phyloP scores from a whole-genome alignment of 2,113 vertebrate genomes.

The Larimichthys crocea region DNA sequence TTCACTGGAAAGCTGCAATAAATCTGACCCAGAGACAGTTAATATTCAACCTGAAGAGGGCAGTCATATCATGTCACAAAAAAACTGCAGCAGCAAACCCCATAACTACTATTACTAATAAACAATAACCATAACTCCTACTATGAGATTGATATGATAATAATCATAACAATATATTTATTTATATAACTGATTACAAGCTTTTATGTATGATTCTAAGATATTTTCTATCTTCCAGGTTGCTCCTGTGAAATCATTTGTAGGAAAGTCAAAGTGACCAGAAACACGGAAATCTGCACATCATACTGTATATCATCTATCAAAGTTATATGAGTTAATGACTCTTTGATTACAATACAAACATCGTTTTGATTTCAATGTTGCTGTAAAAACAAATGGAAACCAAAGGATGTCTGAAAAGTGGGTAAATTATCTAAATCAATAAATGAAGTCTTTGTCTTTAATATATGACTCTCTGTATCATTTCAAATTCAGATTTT shows the following conservation, averaged over 20 bases:
- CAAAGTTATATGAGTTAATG: neutral
- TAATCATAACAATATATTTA: neutral
- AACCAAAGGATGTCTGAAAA: neutral
- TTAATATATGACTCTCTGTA: too few species aligned
- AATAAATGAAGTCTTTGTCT: too few species aligned
- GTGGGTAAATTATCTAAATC: too few species aligned
- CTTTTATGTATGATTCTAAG: neutral
- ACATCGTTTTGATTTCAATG: neutral
- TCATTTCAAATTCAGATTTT: too few species aligned
- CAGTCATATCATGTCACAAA: slow-evolving; percentile 5
- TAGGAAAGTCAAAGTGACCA: neutral
- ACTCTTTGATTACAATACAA: neutral
- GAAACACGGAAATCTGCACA: neutral
- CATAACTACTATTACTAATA: neutral
- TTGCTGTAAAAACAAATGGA: neutral
- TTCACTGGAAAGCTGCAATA: too few species aligned
- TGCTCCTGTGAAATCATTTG: neutral
- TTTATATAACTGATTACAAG: neutral
- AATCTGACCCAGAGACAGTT: neutral
- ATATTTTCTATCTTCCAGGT: neutral
- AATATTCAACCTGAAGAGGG: slow-evolving; percentile 17
- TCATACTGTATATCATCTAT: neutral
- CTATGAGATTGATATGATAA: too few species aligned
- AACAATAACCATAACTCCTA: neutral
- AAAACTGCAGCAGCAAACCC: neutral